Base-by-base conservation (phyloP, 2,888 invertebrate species). In the Emmelina monodactyla region DNA sequence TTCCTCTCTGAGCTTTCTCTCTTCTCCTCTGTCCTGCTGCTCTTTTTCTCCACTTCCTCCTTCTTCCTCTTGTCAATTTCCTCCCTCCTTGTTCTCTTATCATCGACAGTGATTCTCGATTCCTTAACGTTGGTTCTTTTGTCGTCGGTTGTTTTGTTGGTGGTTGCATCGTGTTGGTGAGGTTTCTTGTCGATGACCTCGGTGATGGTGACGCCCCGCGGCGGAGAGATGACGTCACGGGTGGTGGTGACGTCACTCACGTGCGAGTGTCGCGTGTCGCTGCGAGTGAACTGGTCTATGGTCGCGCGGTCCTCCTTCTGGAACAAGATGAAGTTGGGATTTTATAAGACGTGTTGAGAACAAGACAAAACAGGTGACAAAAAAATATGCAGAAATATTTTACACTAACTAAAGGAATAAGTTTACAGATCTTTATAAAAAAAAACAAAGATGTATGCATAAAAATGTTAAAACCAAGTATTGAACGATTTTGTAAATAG, bases 281-380 rank as follows among this genome's bases (percentile, higher is more conserved):
- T 65, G 46, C 72, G 67, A 0, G 76, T 78, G 55, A 76, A 76
- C 44, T 73, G 69, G n/a, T 76, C 75, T 14, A 78, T 45, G 1
- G 62, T 58, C 1, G 68, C 66, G 9, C 70, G 65, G 35, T 78
- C 72, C 44, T 75, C 69, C 45, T 64, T 69, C 78, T 78, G 50
- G 25, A 45, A 35, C 5, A n/a, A n/a, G n/a, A n/a, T n/a, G n/a
- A n/a, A n/a, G n/a, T n/a, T n/a, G n/a, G n/a, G n/a, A n/a, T n/a
- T n/a, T n/a, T n/a, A n/a, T n/a, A n/a, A n/a, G n/a, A n/a, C n/a
- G n/a, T n/a, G n/a, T n/a, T n/a, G n/a, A n/a, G n/a, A n/a, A n/a
- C n/a, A n/a, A n/a, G n/a, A n/a, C n/a, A n/a, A n/a, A n/a, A n/a
- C n/a, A n/a, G n/a, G n/a, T n/a, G n/a, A n/a, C n/a, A n/a, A n/a